Percentiles rank a stretch among this genome's conserved stretches.
These are phyloP conservation scores for Itoplectis maculator DNA, from an alignment of 2,888 invertebrate species.

Conservation along the genomic window DNA sequence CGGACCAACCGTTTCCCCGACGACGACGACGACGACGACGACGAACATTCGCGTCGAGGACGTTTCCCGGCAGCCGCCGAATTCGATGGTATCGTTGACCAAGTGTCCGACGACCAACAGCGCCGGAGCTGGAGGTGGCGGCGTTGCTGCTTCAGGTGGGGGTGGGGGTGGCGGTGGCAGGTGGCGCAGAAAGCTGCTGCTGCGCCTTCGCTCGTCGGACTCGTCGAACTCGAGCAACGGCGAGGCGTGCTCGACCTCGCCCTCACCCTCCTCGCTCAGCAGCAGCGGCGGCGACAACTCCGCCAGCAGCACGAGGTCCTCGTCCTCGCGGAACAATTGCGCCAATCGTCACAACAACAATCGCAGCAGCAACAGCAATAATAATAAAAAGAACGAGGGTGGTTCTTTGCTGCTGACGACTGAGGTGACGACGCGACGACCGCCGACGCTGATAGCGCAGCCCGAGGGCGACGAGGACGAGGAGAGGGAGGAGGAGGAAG, in stretches of 20 bases:
- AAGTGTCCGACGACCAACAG: slow-evolving; percentile 40
- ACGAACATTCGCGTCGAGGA: slow-evolving; percentile 55
- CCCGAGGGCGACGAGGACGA: slow-evolving; percentile 47
- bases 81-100: slow-evolving; percentile 30
- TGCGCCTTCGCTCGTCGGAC: slow-evolving; percentile 85
- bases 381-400: no score
- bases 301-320: slow-evolving; percentile 66
- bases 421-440: slow-evolving; percentile 45
- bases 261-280: slow-evolving; percentile 76
- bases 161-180: slow-evolving; percentile 80
- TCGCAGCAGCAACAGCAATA: slow-evolving; percentile 5
- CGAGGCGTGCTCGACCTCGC: slow-evolving; percentile 74
- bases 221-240: slow-evolving; percentile 77
- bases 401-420: neutral
- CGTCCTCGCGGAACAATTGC: slow-evolving; percentile 60
- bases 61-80: slow-evolving; percentile 18
- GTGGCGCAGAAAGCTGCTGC: slow-evolving; percentile 86
- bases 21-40: slow-evolving; percentile 20
- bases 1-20: no score
- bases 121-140: slow-evolving; percentile 37
- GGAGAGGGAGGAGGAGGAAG: slow-evolving; percentile 37
- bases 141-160: slow-evolving; percentile 34
- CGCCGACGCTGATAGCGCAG: slow-evolving; percentile 48
- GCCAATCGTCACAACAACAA: slow-evolving; percentile 52
- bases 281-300: slow-evolving; percentile 72